Percentiles rank a stretch among this genome's conserved stretches.
These are phyloP conservation scores for Thamnophis elegans DNA, from an alignment of 2,797 vertebrate species.

Conservation along the genomic window DNA sequence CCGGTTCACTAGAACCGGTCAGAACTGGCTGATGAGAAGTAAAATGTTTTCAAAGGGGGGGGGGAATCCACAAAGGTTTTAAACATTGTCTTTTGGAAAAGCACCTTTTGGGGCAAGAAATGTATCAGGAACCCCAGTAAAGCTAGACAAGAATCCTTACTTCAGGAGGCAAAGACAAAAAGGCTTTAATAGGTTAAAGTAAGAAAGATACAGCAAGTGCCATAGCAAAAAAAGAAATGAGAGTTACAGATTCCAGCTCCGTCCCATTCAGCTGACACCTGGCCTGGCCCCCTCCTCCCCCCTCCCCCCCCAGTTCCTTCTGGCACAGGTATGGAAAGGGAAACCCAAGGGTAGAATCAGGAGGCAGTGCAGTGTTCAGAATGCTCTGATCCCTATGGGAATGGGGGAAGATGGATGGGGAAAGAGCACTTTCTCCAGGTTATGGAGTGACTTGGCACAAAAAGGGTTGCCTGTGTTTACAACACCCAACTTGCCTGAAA, in stretches of 20 bases:
- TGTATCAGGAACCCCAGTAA: constrained; percentile 10
- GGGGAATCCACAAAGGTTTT: fast-evolving
- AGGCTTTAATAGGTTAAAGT: constrained; percentile 69
- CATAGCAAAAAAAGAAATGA: constrained; percentile 54
- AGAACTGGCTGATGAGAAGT: not conserved
- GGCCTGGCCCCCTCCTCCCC: not conserved
- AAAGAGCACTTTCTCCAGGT: not conserved
- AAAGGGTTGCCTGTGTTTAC: not conserved
- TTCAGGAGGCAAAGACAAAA: constrained; percentile 61
- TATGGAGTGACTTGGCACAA: constrained; percentile 14
- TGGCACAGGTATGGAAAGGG: constrained; percentile 24
- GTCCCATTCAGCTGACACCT: constrained; percentile 16
- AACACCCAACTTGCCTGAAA: not conserved
- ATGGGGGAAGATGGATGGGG: not conserved
- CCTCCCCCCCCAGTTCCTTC: not conserved
- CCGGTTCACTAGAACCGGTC: no score
- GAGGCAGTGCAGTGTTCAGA: constrained; percentile 2
- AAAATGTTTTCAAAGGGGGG: not conserved
- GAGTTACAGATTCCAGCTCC: constrained; percentile 39
- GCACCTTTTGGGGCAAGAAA: no score
- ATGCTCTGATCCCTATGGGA: not conserved
- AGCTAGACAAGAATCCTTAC: constrained; percentile 45
- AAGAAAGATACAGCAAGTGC: constrained; percentile 54
- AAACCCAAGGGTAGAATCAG: not conserved
- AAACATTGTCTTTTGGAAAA: not conserved